Evolutionary conservation across 1,140 invertebrate species (phyloP), one percentile per base, ranked within the genome.

Genomic region (Yoshiicerus persimilis): DNA sequence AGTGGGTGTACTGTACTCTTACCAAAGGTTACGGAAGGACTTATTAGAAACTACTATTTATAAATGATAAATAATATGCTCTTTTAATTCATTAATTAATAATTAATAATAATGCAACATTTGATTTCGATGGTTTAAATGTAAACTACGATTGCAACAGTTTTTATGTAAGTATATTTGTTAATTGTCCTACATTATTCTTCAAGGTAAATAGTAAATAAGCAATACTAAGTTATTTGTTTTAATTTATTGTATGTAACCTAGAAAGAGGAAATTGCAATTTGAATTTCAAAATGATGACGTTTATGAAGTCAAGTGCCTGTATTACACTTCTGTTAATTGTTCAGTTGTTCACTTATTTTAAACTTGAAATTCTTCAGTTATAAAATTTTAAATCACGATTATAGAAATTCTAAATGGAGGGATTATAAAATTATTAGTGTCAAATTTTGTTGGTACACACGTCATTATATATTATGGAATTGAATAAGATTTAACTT

Each of bases 21-120:
- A 80, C 75, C 75, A 80, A 80, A 80, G 75, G 75, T 36, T 80
- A 36, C 20, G 75, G 75, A 70, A 70, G 75, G 75, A 80, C 75
- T 80, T 80, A 70, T 11, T 70, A 80, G n/a, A 80, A 80, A 38
- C 32, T 80, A 80, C 75, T 34, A 80, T 10, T 9, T n/a, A n/a
- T n/a, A n/a, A n/a, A n/a, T n/a, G n/a, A n/a, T n/a, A n/a, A 36
- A 80, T 13, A 80, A 36, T 20, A 34, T 80, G 75, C 75, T 80
- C 75, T 13, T 80, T 80, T 80, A 34, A 36, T 80, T 80, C 30
- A 30, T 70, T 70, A 34, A n/a, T 34, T 34, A 77, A 11, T 34
- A 27, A 11, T 32, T 27, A 32, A 16, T n/a, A n/a, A 32, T 34
- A 80, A 80, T 80, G 75, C 75, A 80, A 34, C 32, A 6, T 32